Conservation (phyloP, 1,140 invertebrate genomes). For the Pseudobourletiella spinata region DNA sequence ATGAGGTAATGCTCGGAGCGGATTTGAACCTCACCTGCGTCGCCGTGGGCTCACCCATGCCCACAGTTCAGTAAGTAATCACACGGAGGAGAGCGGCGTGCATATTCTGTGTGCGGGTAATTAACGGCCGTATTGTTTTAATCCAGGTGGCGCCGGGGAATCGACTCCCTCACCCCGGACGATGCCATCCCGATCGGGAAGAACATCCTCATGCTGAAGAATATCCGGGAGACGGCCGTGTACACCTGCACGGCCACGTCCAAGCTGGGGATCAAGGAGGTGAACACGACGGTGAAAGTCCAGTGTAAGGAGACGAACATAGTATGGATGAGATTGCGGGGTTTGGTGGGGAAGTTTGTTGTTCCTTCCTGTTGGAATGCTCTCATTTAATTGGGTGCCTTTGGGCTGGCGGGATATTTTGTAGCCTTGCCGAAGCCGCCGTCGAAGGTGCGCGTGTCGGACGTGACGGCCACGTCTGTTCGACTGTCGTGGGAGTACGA, state of each 20-base stretch:
- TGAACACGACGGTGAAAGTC: slow-evolving; percentile 78
- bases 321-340: background rate
- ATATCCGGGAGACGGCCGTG: slow-evolving; percentile 86
- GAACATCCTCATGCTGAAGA: slow-evolving; percentile 74
- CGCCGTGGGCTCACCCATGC: slow-evolving; percentile 94
- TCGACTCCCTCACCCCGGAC: slow-evolving; percentile 70
- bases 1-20: slow-evolving; percentile 80
- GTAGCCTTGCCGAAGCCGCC: slow-evolving; percentile 79
- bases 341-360: background rate
- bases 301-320: slow-evolving; percentile 69
- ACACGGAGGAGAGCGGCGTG: slow-evolving; percentile 2
- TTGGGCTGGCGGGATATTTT: background rate
- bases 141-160: slow-evolving; percentile 72
- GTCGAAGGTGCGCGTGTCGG: slow-evolving; percentile 74
- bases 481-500: slow-evolving; percentile 80
- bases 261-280: slow-evolving; percentile 81
- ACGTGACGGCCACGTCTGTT: slow-evolving; percentile 85
- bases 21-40: slow-evolving; percentile 91
- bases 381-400: too few species aligned
- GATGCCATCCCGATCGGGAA: slow-evolving; percentile 72
- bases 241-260: slow-evolving; percentile 92
- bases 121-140: too few species aligned
- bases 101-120: too few species aligned
- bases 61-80: slow-evolving; percentile 67
- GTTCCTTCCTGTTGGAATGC: too few species aligned